Base-by-base conservation (phyloP, 2,113 vertebrate species). In the Haemorhous mexicanus region DNA sequence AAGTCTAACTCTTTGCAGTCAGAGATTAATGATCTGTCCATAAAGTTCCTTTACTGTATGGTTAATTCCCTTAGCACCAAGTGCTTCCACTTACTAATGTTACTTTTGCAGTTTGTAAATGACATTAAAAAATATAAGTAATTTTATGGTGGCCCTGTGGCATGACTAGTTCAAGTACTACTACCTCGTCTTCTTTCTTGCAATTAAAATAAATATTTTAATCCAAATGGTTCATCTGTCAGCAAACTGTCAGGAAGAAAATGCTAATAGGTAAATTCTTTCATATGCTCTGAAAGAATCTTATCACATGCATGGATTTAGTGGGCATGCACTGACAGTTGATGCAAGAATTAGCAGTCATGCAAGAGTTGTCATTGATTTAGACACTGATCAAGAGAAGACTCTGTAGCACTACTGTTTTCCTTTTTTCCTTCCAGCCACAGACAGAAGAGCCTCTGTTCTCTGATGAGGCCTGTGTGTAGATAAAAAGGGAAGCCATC, bases 81-180 rank as follows among this genome's bases (percentile, higher is more conserved):
- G 72, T 89, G 62, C 83, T 93, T 93, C 93, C 86, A 96, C 74
- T 95, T 94, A 79, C 80, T 63, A 90, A 76, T 69, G 56, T 91
- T 84, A 90, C 91, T 89, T 94, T 83, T 90, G 58, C 75, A 97
- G 88, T 93, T 86, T 94, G 62, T 89, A 88, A 96, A 94, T 80
- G 69, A 83, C 72, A 79, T 82, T 95, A 69, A 92, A 43, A 93
- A 97, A 92, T 52, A 90, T 16, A 46, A 79, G 80, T 27, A 10
- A 79, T 90, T 95, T 96, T 75, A 69, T 37, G 44, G 55, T 79
- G 81, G 53, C 84, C 53, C 37, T 84, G 5, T 72, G 41, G 24
- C 47, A n/a, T 33, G 47, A 20, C 39, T 56, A 39, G 28, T 18
- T 84, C 61, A 55, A 46, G 16, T 13, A 43, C 52, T 44, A 58